A percentile compares a stretch with the other conserved stretches of the same genome.
These are phyloP conservation scores for Meloidogyne hapla DNA, from an alignment of 1,140 invertebrate species.

Conservation along the genomic window DNA sequence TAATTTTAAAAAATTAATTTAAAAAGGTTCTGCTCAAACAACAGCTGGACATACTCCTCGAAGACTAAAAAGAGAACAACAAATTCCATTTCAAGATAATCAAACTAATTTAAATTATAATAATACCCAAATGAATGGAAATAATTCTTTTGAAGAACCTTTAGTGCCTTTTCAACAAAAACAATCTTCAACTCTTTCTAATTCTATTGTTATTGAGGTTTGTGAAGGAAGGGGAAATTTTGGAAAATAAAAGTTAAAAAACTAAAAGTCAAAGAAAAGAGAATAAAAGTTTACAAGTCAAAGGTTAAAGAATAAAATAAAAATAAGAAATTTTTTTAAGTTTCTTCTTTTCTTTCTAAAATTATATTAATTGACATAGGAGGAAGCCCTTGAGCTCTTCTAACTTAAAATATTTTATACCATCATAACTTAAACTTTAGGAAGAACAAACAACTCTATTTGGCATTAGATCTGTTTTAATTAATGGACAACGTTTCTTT, in stretches of 20 bases:
- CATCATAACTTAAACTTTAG: too few relatives aligned
- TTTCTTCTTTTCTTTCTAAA: too few relatives aligned
- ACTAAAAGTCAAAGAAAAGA: too few relatives aligned
- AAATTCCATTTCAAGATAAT: background rate
- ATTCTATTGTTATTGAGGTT: slow-evolving; percentile 1
- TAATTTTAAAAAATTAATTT: background rate
- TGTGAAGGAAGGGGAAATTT: too few relatives aligned
- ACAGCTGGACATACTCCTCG: background rate
- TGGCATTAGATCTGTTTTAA: slow-evolving; percentile 24
- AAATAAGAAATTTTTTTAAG: too few relatives aligned
- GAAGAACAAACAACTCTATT: slow-evolving; percentile 19
- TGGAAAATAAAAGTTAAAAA: too few relatives aligned
- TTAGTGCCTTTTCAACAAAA: background rate
- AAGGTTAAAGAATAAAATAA: too few relatives aligned
- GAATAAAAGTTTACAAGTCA: too few relatives aligned
- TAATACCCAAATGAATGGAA: background rate
- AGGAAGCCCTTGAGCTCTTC: too few relatives aligned
- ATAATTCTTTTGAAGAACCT: background rate
- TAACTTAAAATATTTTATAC: too few relatives aligned
- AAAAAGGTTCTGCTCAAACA: background rate
- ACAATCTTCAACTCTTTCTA: background rate
- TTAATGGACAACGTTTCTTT: slow-evolving; percentile 29
- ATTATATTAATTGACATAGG: too few relatives aligned
- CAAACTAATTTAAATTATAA: background rate
- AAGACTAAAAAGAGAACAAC: background rate